phyloP scores from a whole-genome alignment of 1,140 invertebrate genomes.

The Microplitis mediator region DNA sequence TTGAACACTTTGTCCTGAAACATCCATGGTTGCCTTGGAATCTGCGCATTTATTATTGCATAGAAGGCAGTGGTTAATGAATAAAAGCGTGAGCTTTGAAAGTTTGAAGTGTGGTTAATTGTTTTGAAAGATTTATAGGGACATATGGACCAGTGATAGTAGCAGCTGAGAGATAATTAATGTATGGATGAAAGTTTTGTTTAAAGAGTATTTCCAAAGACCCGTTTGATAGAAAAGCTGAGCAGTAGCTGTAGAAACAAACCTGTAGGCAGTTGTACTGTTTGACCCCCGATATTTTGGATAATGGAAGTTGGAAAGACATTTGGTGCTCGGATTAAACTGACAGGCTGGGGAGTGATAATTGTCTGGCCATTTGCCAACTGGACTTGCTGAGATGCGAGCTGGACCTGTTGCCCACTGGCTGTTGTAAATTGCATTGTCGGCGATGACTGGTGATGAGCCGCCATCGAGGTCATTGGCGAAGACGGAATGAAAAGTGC shows the following conservation, averaged over 20 bases:
- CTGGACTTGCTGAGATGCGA: constrained; percentile 65
- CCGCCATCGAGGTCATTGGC: constrained; percentile 51
- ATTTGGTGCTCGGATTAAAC: constrained; percentile 60
- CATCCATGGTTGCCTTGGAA: constrained; percentile 40
- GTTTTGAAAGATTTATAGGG: neutral
- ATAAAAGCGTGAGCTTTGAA: constrained; percentile 22
- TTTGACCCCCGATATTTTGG: constrained; percentile 60
- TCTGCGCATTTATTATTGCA: constrained; percentile 38
- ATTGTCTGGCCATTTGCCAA: constrained; percentile 62
- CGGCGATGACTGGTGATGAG: constrained; percentile 53
- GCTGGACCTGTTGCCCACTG: constrained; percentile 62
- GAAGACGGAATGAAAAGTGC: constrained; percentile 83
- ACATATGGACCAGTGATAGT: neutral
- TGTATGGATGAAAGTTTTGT: neutral
- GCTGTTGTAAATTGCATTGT: constrained; percentile 57
- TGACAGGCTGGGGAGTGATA: constrained; percentile 60
- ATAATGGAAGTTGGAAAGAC: constrained; percentile 60
- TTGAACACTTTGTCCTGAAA: constrained; percentile 77
- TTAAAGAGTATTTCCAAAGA: neutral
- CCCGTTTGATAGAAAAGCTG: constrained; percentile 5
- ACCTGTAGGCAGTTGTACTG: constrained; percentile 61
- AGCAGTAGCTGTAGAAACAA: constrained; percentile 13
- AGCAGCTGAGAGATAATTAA: neutral
- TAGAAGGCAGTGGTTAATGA: constrained; percentile 31
- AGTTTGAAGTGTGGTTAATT: constrained; percentile 16